phyloP scores from a whole-genome alignment of 2,888 invertebrate species.

The Euzophera pinguis region DNA sequence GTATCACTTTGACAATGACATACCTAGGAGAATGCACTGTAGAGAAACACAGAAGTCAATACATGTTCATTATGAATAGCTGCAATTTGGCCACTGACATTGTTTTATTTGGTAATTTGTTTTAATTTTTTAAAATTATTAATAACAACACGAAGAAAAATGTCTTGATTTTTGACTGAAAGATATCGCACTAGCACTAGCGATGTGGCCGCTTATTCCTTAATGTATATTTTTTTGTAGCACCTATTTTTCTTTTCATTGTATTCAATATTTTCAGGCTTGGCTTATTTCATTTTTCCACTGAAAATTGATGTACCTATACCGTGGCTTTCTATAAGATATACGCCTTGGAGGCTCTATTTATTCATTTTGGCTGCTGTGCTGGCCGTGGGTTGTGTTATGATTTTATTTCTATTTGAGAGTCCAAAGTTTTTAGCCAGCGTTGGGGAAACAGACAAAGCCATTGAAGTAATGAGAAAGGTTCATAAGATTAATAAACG shows the following conservation, averaged over 20 bases:
- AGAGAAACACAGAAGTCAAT: constrained; percentile 31
- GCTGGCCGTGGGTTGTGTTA: neutral
- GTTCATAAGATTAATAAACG: neutral
- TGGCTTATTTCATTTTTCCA: constrained; percentile 2
- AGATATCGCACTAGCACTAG: too few relatives aligned
- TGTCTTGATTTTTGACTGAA: too few relatives aligned
- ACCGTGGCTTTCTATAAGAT: constrained; percentile 30
- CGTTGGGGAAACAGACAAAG: neutral
- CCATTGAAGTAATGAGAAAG: neutral
- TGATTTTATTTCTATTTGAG: constrained; percentile 66
- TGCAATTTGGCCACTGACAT: constrained; percentile 32
- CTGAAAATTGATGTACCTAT: neutral
- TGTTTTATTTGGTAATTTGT: constrained; percentile 24
- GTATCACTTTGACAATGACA: constrained; percentile 65
- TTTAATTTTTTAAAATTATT: neutral
- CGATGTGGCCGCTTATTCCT: too few relatives aligned
- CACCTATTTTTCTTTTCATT: too few relatives aligned
- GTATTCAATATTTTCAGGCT: neutral
- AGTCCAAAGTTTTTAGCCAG: constrained; percentile 77
- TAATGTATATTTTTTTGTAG: too few relatives aligned
- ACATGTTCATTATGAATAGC: constrained; percentile 39
- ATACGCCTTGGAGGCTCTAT: constrained; percentile 67
- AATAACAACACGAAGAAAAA: neutral
- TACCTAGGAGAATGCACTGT: constrained; percentile 66
- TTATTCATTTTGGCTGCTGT: neutral